Percentiles rank a stretch among this genome's conserved stretches.
These are phyloP conservation scores for Scrobipalpa atriplicella DNA, from an alignment of 2,888 invertebrate genomes.

Conservation along the genomic window DNA sequence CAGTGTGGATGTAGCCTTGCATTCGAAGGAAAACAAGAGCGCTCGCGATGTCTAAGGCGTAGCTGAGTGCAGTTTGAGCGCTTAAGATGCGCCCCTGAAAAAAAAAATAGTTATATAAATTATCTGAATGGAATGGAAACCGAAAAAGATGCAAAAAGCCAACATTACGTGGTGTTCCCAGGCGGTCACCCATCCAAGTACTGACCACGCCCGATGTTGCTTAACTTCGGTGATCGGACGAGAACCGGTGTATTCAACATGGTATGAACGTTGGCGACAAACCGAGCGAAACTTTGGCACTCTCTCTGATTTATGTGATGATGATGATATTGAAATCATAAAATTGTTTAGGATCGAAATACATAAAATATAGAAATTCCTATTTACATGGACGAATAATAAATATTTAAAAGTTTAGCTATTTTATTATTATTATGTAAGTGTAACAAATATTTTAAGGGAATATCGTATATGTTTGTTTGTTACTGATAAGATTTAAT, in stretches of 20 bases:
- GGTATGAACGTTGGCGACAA: slow-evolving; percentile 65
- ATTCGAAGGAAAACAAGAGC: slow-evolving; percentile 75
- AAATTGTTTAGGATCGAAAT: no score
- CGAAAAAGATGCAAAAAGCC: slow-evolving; percentile 42
- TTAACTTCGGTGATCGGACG: slow-evolving; percentile 66
- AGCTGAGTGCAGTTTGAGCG: slow-evolving; percentile 68
- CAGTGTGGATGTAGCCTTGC: slow-evolving; percentile 76
- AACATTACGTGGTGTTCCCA: slow-evolving; percentile 56
- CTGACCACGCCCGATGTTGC: slow-evolving; percentile 61
- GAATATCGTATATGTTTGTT: no score
- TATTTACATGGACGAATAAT: no score
- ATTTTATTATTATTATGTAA: no score
- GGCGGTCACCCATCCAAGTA: slow-evolving; percentile 67
- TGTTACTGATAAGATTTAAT: no score
- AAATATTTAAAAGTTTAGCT: no score
- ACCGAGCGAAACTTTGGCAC: slow-evolving; percentile 53
- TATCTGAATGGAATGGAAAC: no score
- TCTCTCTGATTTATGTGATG: no score
- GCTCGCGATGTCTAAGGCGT: slow-evolving; percentile 70
- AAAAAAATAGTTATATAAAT: no score
- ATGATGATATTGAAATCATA: not conserved
- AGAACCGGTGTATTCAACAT: slow-evolving; percentile 63
- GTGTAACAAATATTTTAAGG: no score
- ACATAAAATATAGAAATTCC: no score
- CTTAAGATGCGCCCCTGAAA: slow-evolving; percentile 68